Evolutionary conservation across 1,140 invertebrate species (phyloP).

Genomic region (Radopholus similis): DNA sequence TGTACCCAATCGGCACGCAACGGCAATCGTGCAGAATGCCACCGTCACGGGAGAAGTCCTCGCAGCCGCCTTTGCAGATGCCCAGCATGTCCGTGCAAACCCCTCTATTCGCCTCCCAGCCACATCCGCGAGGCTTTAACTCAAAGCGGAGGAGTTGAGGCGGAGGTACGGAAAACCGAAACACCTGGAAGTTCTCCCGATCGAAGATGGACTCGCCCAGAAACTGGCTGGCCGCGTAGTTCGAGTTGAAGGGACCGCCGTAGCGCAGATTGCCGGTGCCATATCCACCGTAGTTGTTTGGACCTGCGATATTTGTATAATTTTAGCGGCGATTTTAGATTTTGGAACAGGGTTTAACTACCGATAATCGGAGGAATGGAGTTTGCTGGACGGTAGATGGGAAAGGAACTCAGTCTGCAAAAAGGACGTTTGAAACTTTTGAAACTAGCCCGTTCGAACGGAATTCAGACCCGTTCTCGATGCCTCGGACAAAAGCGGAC

Average conservation of each 20-base stretch:
- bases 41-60: neutral
- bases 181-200: constrained; percentile 13
- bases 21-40: neutral
- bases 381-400: neutral
- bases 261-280: neutral
- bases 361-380: neutral
- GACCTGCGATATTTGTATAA: neutral
- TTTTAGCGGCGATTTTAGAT: neutral
- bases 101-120: neutral
- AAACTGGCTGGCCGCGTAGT: constrained; percentile 4
- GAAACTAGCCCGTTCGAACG: neutral
- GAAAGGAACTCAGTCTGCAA: neutral
- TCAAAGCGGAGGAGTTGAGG: neutral
- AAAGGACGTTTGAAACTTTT: neutral
- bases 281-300: neutral
- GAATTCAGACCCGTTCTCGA: neutral
- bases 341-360: neutral
- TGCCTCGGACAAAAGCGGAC: neutral
- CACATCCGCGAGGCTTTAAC: constrained; percentile 2
- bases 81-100: constrained; percentile 9
- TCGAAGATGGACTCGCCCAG: constrained; percentile 6
- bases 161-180: neutral
- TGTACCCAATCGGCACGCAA: constrained; percentile 12
- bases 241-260: neutral
- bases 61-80: constrained; percentile 15